Evolutionary conservation across 92 coral and sea anemone species (phyloP), one percentile per base, ranked within the genome.

Genomic region (Scolanthus callimorphus): DNA sequence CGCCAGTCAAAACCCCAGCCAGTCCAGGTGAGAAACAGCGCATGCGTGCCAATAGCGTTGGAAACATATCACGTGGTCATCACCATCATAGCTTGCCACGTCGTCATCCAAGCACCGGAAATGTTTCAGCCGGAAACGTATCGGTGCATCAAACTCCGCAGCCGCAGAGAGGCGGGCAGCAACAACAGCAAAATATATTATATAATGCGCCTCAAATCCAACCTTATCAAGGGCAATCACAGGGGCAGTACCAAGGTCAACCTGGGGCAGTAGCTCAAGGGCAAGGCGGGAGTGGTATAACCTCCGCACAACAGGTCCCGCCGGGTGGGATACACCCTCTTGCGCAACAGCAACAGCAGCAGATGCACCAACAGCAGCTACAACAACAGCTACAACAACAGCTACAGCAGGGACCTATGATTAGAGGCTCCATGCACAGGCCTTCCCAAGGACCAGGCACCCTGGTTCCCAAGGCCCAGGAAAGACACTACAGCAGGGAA

Each of bases 81-180:
- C 52, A 46, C 44, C 69, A 58, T 20, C 53, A 62, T 0, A 60
- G 67, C 0, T 31, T 74, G 38, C 49, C 65, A 29, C 76, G 82
- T 3, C 52, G 87, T 15, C 87, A 81, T 39, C 82, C 79, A 4
- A 81, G 87, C n/a, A 77, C 82, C 2, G 87, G 87, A 39, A 81
- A 81, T 22, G 82, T 81, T 2, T 77, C 82, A 8, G 43, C 65
- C 2, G 31, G 49, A 9, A 45, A 57, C 2, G 65, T 24, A 11
- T 13, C 46, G 39, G 54, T 43, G 2, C 75, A 59, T 52, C 38
- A 43, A 25, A 43, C 55, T 34, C 23, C 20, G 11, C 55, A 54
- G 1, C 56, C 65, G 10, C 39, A 39, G 65, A 50, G 68, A 49
- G 25, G 38, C 27, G 20, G 25, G 4, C 53, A 56, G 6, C 63